Evolutionary conservation across 2,888 invertebrate genomes (phyloP), one percentile per base, ranked within the genome.

Genomic region (Tinea trinotella): DNA sequence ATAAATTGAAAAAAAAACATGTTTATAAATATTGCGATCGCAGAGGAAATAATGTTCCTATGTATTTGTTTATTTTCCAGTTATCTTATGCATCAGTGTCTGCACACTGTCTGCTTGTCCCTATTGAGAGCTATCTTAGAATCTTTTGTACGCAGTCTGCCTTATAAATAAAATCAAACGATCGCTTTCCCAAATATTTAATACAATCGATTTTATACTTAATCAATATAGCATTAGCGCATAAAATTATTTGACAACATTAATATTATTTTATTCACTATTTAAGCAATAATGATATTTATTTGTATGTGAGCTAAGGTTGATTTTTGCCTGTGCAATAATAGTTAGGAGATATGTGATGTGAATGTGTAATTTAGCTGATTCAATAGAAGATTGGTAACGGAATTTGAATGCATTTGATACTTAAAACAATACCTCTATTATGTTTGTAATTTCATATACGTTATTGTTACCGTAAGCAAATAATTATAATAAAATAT

Each of bases 101-200:
- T 81, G 74, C 66, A 63, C 64, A 63, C 62, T 65, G 78, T 81
- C 81, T 80, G 78, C 76, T 65, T 4, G 30, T 61, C 62, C 64
- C 68, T 62, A 64, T 59, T 60, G 64, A 57, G 2, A 64, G 70
- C 70, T 73, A 71, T 71, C 66, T 55, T 65, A 30, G n/a, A 2
- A 30, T 30, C 30, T 30, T 65, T 68, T 66, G 61, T 64, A 71
- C 74, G 71, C 71, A 68, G 62, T 59, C 66, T 63, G 66, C 63
- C 67, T 75, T 17, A 48, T 9, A 35, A 19, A 54, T 54, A 5
- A 30, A 30, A 7, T 5, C 30, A n/a, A 30, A 4, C 30, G 30
- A 30, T 4, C 7, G 30, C 30, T 30, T 2, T 4, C 30, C 30
- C 30, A 7, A 30, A 30, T 10, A 30, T 7, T 4, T 7, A 30